Evolutionary conservation across 2,888 invertebrate species (phyloP).

Genomic region (Volucella inanis): DNA sequence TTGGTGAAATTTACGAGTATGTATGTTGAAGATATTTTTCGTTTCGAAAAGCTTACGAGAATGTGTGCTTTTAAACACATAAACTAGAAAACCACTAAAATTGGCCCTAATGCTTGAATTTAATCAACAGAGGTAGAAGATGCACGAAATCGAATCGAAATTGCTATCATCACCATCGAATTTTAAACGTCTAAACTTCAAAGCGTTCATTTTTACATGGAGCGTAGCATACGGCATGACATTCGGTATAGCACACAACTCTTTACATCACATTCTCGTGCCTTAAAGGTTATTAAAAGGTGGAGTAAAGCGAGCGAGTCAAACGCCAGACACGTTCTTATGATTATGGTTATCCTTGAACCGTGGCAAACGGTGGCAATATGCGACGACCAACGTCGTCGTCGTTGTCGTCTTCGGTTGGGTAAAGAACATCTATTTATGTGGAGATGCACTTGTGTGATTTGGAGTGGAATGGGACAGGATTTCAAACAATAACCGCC

Average conservation of each 20-base stretch:
- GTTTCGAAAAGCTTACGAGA: conserved; percentile 10
- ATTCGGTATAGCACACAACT: neutral
- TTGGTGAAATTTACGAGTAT: conserved; percentile 7
- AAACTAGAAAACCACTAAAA: neutral
- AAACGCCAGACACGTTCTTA: conserved; percentile 41
- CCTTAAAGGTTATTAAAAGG: conserved; percentile 28
- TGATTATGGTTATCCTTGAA: conserved; percentile 69
- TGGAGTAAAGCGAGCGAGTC: conserved; percentile 9
- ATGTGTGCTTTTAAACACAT: conserved; percentile 14
- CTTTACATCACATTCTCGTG: neutral
- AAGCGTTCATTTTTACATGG: conserved; percentile 1
- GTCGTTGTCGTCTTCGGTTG: too few relatives aligned
- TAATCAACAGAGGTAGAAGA: conserved; percentile 12
- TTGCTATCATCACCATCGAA: conserved; percentile 6
- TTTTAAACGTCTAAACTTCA: conserved; percentile 1
- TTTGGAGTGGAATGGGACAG: conserved; percentile 38
- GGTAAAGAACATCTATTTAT: conserved; percentile 21
- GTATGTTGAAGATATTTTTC: conserved; percentile 11
- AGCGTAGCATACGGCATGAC: neutral
- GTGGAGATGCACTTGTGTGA: conserved; percentile 42
- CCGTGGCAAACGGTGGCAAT: conserved; percentile 50
- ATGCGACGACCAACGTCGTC: conserved; percentile 17
- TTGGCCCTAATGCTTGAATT: conserved; percentile 16
- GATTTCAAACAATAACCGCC: conserved; percentile 59
- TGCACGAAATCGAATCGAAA: neutral